phyloP scores from a whole-genome alignment of 2,113 vertebrate genomes.

The Lathamus discolor region DNA sequence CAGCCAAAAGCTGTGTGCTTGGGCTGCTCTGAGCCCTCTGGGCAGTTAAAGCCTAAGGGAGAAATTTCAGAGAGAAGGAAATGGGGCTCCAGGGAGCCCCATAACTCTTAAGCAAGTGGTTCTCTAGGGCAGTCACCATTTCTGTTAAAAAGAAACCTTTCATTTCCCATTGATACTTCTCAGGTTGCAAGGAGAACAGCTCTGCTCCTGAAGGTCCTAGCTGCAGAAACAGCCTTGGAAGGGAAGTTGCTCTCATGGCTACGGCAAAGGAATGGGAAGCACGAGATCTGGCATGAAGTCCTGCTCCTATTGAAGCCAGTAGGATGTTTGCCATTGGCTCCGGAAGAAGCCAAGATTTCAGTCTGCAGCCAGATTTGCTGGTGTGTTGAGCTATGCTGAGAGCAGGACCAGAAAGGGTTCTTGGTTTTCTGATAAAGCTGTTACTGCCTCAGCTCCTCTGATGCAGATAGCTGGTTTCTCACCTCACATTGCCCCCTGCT shows the following conservation, averaged over 20 bases:
- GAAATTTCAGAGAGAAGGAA: background rate
- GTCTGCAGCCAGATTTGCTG: constrained; percentile 54
- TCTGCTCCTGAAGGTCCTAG: constrained; percentile 37
- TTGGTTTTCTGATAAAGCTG: constrained; percentile 36
- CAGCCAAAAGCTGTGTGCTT: background rate
- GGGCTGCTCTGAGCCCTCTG: background rate
- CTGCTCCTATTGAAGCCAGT: constrained; percentile 53
- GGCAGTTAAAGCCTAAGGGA: background rate
- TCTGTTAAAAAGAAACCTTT: background rate
- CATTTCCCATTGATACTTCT: background rate
- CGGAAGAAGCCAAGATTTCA: constrained; percentile 34
- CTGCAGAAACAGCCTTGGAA: constrained; percentile 59
- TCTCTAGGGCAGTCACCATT: background rate
- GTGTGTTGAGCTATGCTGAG: constrained; percentile 32
- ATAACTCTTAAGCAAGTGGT: background rate
- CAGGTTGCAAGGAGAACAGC: background rate
- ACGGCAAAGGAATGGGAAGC: constrained; percentile 54
- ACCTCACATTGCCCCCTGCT: background rate
- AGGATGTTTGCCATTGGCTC: constrained; percentile 59
- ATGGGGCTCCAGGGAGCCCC: background rate
- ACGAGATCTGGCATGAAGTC: constrained; percentile 55
- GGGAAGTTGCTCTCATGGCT: constrained; percentile 56
- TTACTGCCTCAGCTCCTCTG: background rate
- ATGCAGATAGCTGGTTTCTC: background rate
- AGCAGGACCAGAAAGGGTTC: constrained; percentile 14